Conservation (phyloP, 2,113 vertebrate genomes). For the Pogona vitticeps region DNA sequence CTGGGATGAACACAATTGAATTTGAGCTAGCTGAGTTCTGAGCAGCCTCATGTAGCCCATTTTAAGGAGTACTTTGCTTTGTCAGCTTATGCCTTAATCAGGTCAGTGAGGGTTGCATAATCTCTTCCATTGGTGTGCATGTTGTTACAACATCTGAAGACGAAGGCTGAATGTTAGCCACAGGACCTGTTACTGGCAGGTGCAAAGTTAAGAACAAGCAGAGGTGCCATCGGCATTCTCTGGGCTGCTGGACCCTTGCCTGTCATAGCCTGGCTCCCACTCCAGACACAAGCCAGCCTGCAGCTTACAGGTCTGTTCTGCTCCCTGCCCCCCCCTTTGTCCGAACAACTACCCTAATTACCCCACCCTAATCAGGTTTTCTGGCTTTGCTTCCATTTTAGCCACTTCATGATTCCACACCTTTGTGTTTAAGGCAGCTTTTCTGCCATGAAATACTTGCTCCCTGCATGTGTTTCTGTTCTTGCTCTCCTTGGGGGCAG, state of each 20-base stretch:
- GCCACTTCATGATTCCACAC: not conserved
- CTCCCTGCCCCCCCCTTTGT: too few species aligned
- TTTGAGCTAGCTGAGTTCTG: not conserved
- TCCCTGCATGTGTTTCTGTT: too few species aligned
- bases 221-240: too few species aligned
- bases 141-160: not conserved
- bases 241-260: too few species aligned
- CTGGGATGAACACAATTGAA: not conserved
- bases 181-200: not conserved
- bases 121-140: not conserved
- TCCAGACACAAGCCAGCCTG: too few species aligned
- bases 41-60: not conserved
- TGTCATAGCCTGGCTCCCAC: too few species aligned
- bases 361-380: too few species aligned
- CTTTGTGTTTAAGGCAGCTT: too few species aligned
- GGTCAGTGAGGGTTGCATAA: not conserved
- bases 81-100: not conserved
- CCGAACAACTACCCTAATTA: too few species aligned
- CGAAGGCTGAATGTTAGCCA: not conserved
- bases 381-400: not conserved
- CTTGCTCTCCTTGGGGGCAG: too few species aligned
- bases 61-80: not conserved
- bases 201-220: not conserved
- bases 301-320: too few species aligned
- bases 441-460: too few species aligned